phyloP scores from a whole-genome alignment of 35 echinoderm and acorn worm species.

The Anneissia japonica region DNA sequence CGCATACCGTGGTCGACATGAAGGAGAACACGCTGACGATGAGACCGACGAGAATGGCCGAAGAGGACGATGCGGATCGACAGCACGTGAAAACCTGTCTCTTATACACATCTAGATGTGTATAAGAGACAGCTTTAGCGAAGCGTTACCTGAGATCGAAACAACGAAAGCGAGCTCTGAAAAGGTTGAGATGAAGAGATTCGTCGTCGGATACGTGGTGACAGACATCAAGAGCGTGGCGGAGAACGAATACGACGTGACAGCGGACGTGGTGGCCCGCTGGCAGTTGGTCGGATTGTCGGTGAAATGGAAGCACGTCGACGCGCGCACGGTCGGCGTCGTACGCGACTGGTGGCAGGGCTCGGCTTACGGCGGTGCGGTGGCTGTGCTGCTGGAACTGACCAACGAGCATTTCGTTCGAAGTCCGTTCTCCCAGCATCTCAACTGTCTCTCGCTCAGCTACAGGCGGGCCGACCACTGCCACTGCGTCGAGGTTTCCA shows the following conservation, averaged over 20 bases:
- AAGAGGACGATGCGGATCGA: neutral
- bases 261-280: neutral
- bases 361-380: neutral
- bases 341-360: neutral
- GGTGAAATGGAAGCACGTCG: neutral
- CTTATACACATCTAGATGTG: too few species aligned
- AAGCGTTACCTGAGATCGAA: neutral
- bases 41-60: neutral
- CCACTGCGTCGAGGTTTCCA: neutral
- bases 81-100: neutral
- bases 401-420: neutral
- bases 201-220: neutral
- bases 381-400: neutral
- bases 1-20: neutral
- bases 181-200: neutral
- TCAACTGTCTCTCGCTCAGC: neutral
- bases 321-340: neutral
- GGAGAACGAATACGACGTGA: neutral
- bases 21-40: neutral
- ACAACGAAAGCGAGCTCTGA: neutral
- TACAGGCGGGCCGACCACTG: neutral
- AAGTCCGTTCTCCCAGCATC: neutral
- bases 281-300: neutral
- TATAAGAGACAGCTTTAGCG: neutral
- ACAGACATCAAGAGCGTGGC: neutral